phyloP scores from a whole-genome alignment of 1,140 invertebrate genomes.

The Drosophila yakuba region DNA sequence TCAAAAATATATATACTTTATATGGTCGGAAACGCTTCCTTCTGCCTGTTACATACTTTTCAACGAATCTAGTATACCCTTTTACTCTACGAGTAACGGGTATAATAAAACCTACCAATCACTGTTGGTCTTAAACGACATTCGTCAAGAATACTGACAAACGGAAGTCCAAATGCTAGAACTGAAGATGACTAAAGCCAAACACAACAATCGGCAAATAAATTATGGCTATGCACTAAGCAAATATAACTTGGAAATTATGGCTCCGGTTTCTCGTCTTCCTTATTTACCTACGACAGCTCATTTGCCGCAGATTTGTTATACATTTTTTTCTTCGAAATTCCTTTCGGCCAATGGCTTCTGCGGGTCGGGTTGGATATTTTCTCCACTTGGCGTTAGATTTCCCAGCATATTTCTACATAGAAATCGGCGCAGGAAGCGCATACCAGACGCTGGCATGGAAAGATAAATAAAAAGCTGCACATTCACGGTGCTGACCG shows the following conservation, averaged over 20 bases:
- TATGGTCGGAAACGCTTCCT: too few species aligned
- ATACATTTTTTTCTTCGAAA: constrained; percentile 10
- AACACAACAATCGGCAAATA: constrained; percentile 24
- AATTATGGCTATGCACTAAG: constrained; percentile 28
- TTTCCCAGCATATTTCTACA: constrained; percentile 67
- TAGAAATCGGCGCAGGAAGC: constrained; percentile 77
- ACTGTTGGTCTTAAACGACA: not conserved
- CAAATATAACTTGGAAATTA: constrained; percentile 32
- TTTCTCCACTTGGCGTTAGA: constrained; percentile 23
- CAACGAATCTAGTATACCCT: too few species aligned
- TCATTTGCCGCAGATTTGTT: constrained; percentile 18
- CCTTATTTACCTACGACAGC: constrained; percentile 15
- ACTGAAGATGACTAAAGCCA: constrained; percentile 23
- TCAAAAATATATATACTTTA: too few species aligned
- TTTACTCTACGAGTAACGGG: too few species aligned
- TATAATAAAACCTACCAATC: constrained; percentile 1
- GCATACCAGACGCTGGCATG: constrained; percentile 59
- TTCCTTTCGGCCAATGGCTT: constrained; percentile 13
- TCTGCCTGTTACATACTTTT: too few species aligned
- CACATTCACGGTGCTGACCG: constrained; percentile 70
- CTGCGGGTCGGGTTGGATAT: not conserved
- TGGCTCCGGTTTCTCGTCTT: constrained; percentile 8
- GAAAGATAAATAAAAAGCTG: constrained; percentile 55
- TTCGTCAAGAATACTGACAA: not conserved
- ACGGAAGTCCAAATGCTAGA: constrained; percentile 19